Percentiles rank a stretch among this genome's conserved stretches.
Conservation (phyloP, 2,888 invertebrate genomes). For the Polyploca ridens region DNA sequence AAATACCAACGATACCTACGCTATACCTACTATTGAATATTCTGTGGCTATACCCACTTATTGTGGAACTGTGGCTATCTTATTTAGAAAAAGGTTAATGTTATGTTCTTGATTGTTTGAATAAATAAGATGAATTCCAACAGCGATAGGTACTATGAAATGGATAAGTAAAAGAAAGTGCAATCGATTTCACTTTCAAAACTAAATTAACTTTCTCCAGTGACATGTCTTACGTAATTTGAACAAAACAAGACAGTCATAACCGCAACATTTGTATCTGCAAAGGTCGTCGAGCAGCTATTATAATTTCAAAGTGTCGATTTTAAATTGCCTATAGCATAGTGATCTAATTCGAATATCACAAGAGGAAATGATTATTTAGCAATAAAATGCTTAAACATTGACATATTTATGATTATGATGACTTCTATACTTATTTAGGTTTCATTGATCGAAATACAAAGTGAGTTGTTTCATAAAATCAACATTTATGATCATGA, state of each 20-base stretch:
- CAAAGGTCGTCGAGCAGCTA: slow-evolving; percentile 69
- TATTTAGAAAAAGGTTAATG: background rate
- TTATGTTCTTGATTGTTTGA: background rate
- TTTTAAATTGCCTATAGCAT: background rate
- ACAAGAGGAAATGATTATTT: background rate
- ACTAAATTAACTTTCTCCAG: slow-evolving; percentile 84
- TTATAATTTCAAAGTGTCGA: slow-evolving; percentile 39
- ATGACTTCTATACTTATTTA: background rate
- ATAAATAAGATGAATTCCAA: slow-evolving; percentile 33
- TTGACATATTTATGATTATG: background rate
- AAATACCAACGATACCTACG: background rate
- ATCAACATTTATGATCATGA: background rate
- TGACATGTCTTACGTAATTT: slow-evolving; percentile 82
- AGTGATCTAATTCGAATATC: background rate
- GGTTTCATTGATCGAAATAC: background rate
- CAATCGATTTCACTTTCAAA: slow-evolving; percentile 85
- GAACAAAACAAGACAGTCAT: slow-evolving; percentile 76
- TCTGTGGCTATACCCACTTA: no score
- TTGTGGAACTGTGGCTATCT: no score
- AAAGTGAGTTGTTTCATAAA: background rate
- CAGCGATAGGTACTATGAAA: slow-evolving; percentile 67
- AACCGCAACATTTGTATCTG: slow-evolving; percentile 73
- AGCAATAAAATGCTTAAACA: no score
- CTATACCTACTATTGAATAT: no score
- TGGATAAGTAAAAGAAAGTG: slow-evolving; percentile 82